These are phyloP conservation scores for Sebastes vulpes DNA, from an alignment of 2,797 vertebrate species.

Conservation along the genomic window DNA sequence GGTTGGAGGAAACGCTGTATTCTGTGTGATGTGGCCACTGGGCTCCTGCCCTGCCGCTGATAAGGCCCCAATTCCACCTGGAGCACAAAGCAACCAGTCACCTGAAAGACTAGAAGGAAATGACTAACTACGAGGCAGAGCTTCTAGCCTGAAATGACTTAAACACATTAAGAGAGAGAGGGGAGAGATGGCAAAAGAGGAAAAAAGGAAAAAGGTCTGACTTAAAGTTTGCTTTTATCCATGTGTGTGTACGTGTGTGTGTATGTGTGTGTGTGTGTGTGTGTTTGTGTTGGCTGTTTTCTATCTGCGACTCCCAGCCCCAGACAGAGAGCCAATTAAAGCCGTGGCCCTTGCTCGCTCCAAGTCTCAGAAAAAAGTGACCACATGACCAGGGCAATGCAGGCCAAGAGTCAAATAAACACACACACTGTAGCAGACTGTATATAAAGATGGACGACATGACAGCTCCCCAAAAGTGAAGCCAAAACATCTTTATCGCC, in stretches of 20 bases:
- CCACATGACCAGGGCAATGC: not conserved
- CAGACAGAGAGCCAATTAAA: conserved; percentile 36
- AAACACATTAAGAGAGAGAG: conserved; percentile 33
- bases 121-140: conserved; percentile 55
- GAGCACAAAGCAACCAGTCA: conserved; percentile 77
- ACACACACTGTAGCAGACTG: too few species aligned
- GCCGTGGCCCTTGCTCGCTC: not conserved
- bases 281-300: conserved; percentile 7
- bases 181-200: not conserved
- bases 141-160: conserved; percentile 37
- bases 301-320: not conserved
- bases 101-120: conserved; percentile 74
- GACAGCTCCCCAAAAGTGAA: too few species aligned
- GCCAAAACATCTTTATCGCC: too few species aligned
- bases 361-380: conserved; percentile 16
- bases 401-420: not conserved
- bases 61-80: conserved; percentile 79
- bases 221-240: conserved; percentile 40
- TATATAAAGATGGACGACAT: too few species aligned
- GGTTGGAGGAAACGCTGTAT: conserved; percentile 76
- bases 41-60: conserved; percentile 78
- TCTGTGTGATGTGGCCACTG: conserved; percentile 79
- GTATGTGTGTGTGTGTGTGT: not conserved
- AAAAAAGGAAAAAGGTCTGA: not conserved
- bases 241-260: not conserved